Base-by-base conservation (phyloP, 2,113 vertebrate genomes). In the Pimephales promelas region DNA sequence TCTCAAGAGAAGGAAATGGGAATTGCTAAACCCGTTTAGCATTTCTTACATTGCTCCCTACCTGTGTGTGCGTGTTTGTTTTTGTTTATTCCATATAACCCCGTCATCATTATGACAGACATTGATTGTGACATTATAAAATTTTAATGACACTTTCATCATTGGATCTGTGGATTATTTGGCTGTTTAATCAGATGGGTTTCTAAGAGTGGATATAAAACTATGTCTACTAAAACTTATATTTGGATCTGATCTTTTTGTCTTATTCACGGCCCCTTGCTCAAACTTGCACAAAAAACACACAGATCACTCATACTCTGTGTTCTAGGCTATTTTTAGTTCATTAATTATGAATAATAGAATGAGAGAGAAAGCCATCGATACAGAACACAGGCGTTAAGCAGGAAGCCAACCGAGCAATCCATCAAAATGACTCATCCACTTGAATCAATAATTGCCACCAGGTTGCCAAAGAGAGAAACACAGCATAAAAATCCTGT, bases 351-450 rank as follows among this genome's bases (percentile, higher is more conserved):
- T 56, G 85, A 85, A 82, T 88, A 92, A 89, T 89, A 91, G 92
- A 93, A 92, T 86, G 20, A 92, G 92, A 90, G 88, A 86, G 71
- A 85, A 89, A 90, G 77, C 84, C 89, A 91, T 93, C 92, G 87
- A 93, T 94, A 92, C 75, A 14, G 70, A 78, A 79, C 79, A 74
- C 72, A 1, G 85, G 73, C 86, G 59, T 85, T 62, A 74, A 81
- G 82, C 89, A 71, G 76, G 79, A 92, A 91, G 89, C 87, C 90
- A 83, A 34, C 86, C 47, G 76, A 89, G 87, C 91, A 87, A 93
- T 95, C 91, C 91, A 94, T 94, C 93, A 93, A 92, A 90, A 90
- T 92, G 92, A 92, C 92, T 92, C 89, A 75, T 62, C n/a, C 89
- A 82, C 87, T 70, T 85, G 84, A 87, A 93, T 93, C 92, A 88